phyloP scores from a whole-genome alignment of 2,113 vertebrate genomes.

The Ciconia stormi region DNA sequence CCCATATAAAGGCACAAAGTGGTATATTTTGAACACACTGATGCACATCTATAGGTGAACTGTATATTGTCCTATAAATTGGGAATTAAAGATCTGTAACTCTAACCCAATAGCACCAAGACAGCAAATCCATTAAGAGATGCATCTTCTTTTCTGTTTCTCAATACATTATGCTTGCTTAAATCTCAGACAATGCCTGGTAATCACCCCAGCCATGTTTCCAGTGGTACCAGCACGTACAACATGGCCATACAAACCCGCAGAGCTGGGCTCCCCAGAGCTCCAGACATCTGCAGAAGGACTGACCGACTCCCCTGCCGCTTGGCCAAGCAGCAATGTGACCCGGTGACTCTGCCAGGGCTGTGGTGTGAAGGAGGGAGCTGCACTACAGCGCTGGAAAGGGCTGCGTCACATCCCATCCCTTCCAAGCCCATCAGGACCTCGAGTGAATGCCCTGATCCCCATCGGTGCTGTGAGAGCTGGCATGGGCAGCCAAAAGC shows the following conservation, averaged over 20 bases:
- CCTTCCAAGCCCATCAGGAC: not conserved
- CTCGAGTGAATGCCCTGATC: rapidly evolving
- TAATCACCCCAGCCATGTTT: not conserved
- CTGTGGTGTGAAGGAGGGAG: not conserved
- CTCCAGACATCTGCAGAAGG: not conserved
- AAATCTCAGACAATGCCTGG: not conserved
- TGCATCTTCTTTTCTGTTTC: not conserved
- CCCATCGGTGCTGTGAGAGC: rapidly evolving
- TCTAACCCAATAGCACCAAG: not conserved
- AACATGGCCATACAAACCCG: rapidly evolving
- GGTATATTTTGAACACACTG: not conserved
- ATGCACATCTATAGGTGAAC: not conserved
- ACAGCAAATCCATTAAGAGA: not conserved
- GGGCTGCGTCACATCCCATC: rapidly evolving
- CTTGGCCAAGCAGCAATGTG: not conserved
- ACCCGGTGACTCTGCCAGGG: not conserved
- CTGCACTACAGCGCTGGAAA: not conserved
- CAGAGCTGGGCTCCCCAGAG: not conserved
- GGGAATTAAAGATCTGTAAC: not conserved
- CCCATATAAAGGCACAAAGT: not conserved
- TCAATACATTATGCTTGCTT: not conserved
- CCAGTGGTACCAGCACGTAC: not conserved
- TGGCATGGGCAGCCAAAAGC: rapidly evolving
- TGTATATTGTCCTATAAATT: not conserved
- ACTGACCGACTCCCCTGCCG: rapidly evolving